A percentile compares a stretch with the other conserved stretches of the same genome.
phyloP scores from a whole-genome alignment of 2,888 invertebrate species.

The Empis stercorea region DNA sequence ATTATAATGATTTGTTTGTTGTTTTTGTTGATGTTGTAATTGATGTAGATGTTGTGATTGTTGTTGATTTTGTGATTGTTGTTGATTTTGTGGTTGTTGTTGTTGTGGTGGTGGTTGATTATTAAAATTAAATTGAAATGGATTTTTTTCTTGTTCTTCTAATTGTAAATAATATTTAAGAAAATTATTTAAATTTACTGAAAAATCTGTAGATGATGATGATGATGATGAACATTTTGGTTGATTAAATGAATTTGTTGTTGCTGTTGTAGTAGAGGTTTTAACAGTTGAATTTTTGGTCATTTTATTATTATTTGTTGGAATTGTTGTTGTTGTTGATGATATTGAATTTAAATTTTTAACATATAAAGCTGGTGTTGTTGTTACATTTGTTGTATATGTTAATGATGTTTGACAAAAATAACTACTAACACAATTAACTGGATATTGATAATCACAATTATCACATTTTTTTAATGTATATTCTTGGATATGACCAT shows the following conservation, averaged over 20 bases:
- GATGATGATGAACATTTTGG: not conserved
- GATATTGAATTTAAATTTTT: not conserved
- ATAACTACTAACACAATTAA: slow-evolving; percentile 16
- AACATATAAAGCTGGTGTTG: not conserved
- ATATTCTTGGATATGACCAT: slow-evolving; percentile 44
- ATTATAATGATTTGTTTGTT: slow-evolving; percentile 6
- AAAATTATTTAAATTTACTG: not conserved
- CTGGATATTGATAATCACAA: slow-evolving; percentile 39
- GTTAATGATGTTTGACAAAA: slow-evolving; percentile 16
- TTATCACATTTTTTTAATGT: slow-evolving; percentile 41
- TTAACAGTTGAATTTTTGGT: not conserved
- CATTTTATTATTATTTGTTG: not conserved
- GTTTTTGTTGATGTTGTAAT: slow-evolving; percentile 14
- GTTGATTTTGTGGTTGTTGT: slow-evolving; percentile 8
- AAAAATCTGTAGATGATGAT: not conserved
- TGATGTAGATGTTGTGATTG: slow-evolving; percentile 9
- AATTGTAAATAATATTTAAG: not conserved
- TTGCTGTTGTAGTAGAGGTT: slow-evolving; percentile 3
- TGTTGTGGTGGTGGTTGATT: not conserved
- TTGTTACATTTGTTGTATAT: no score
- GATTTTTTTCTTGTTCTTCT: not conserved
- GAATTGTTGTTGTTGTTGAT: no score
- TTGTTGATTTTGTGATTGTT: slow-evolving; percentile 6
- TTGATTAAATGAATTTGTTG: not conserved
- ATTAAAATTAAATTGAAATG: not conserved